Conservation (phyloP, 2,113 vertebrate genomes). For the Probosciger aterrimus region DNA sequence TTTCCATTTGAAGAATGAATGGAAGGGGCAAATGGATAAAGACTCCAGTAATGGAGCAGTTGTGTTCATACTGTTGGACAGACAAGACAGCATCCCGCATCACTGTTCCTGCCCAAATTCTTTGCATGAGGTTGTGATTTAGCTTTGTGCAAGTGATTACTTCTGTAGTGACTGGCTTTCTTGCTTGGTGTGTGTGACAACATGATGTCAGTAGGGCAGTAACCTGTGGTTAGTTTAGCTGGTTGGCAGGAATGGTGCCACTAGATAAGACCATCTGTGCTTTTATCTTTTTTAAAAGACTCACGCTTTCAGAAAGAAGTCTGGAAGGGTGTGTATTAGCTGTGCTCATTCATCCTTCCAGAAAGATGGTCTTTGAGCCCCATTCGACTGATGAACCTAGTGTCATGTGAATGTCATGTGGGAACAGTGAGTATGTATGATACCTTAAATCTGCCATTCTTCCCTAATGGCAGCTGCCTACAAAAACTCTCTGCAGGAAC, state of each 20-base stretch:
- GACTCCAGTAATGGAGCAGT: not conserved
- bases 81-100: not conserved
- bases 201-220: not conserved
- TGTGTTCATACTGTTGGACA: not conserved
- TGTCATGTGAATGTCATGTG: not conserved
- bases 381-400: not conserved
- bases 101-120: not conserved
- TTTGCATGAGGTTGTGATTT: not conserved
- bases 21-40: slow-evolving; percentile 33
- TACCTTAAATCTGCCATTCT: not conserved
- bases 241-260: not conserved
- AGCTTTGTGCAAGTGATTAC: not conserved
- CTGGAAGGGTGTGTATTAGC: not conserved
- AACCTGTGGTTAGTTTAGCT: not conserved
- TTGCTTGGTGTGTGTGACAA: not conserved
- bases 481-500: not conserved
- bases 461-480: not conserved
- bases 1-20: slow-evolving; percentile 56
- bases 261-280: not conserved
- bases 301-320: not conserved
- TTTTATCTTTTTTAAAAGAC: not conserved
- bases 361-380: not conserved
- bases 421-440: not conserved
- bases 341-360: not conserved
- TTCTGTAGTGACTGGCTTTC: not conserved